Evolutionary conservation across 2,888 invertebrate species (phyloP).

Genomic region (Pristionchus maxplancki): DNA sequence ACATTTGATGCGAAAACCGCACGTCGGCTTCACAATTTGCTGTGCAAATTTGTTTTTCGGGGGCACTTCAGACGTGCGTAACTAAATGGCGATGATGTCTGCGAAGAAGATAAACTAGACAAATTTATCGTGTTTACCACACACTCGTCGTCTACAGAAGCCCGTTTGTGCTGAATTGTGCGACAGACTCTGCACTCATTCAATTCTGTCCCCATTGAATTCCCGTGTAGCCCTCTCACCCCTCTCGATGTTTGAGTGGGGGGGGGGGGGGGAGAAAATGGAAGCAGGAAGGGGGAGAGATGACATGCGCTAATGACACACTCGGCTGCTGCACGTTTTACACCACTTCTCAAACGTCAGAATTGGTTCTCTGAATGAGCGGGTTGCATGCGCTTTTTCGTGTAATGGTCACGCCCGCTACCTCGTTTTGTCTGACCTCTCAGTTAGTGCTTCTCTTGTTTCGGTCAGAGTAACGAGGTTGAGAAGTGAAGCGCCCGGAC

Average conservation of each 20-base stretch:
- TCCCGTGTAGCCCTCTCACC: conserved; percentile 52
- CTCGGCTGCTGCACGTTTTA: not conserved
- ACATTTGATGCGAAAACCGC: not conserved
- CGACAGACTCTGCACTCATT: conserved; percentile 42
- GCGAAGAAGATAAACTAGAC: not conserved
- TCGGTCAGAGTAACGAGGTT: not conserved
- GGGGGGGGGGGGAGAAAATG: not conserved
- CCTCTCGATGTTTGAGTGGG: conserved; percentile 17
- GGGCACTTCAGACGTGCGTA: not conserved
- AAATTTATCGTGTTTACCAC: not conserved
- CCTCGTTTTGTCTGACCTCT: no score
- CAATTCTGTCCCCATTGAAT: conserved; percentile 34
- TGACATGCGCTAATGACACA: conserved; percentile 10
- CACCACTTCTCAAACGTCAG: conserved; percentile 24
- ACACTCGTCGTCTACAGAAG: no score
- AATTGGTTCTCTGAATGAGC: conserved; percentile 1
- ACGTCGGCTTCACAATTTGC: not conserved
- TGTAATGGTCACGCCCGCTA: not conserved
- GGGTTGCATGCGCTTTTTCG: not conserved
- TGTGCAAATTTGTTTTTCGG: conserved; percentile 10
- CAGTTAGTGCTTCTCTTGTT: no score
- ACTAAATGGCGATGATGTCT: not conserved
- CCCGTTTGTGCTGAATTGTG: no score
- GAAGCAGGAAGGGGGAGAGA: not conserved
- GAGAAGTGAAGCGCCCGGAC: not conserved